Conservation (phyloP, 2,797 vertebrate genomes). For the Muscicapa striata region DNA sequence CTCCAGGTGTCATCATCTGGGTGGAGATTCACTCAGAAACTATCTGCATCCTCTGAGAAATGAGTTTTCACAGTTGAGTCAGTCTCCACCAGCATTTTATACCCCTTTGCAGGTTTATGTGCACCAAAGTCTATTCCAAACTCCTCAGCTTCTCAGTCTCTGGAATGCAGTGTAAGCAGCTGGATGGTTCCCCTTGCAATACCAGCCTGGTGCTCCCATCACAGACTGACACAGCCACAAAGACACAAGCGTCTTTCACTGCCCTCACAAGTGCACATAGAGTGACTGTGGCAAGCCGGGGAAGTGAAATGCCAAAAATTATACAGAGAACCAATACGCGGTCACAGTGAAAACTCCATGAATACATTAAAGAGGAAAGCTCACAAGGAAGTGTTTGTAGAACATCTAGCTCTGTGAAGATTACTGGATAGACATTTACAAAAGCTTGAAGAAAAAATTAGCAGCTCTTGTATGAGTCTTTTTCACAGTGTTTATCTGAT, state of each 20-base stretch:
- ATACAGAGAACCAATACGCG: background rate
- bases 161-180: background rate
- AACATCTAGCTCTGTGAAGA: background rate
- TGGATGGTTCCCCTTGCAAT: background rate
- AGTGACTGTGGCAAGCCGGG: background rate
- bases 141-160: background rate
- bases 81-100: background rate
- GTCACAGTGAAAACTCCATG: background rate
- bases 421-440: background rate
- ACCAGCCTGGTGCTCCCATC: background rate
- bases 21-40: background rate
- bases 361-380: background rate
- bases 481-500: background rate
- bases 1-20: background rate
- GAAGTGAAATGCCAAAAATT: background rate
- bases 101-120: background rate
- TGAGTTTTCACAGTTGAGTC: background rate
- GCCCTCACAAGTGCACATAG: background rate
- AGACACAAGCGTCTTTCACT: background rate
- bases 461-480: accelerated
- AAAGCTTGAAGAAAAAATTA: background rate
- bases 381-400: background rate
- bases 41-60: background rate
- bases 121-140: background rate
- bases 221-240: too few relatives aligned